Conservation (phyloP, 2,888 invertebrate genomes). For the Caenorhabditis sp. region DNA sequence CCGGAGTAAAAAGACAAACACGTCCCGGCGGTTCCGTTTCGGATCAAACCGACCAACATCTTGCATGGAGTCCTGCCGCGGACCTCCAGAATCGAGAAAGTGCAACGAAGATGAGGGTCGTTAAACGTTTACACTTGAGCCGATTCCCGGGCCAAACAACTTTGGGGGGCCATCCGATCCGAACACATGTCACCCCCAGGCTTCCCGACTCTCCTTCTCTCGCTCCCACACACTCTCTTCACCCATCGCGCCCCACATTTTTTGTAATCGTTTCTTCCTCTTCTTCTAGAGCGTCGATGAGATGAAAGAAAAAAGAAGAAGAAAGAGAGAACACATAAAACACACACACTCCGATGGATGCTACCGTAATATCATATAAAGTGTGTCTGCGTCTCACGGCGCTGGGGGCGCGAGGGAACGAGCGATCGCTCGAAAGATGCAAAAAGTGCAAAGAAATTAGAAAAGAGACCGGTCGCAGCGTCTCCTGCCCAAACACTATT, state of each 20-base stretch:
- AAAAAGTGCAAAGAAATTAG: constrained; percentile 59
- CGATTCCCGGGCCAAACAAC: not conserved
- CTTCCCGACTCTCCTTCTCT: constrained; percentile 21
- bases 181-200: constrained; percentile 56
- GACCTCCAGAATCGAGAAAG: constrained; percentile 22
- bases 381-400: constrained; percentile 21
- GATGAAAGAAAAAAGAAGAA: constrained; percentile 6
- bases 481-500: constrained; percentile 8
- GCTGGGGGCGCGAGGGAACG: constrained; percentile 30
- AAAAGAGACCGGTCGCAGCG: constrained; percentile 30
- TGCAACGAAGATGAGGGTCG: constrained; percentile 21
- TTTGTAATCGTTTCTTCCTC: constrained; percentile 34
- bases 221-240: not conserved
- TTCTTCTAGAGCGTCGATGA: not conserved
- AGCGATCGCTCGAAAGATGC: constrained; percentile 11
- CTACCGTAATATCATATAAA: constrained; percentile 43
- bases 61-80: no score
- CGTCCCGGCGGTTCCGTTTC: not conserved
- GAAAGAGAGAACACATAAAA: constrained; percentile 25
- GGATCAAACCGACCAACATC: constrained; percentile 5
- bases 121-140: constrained; percentile 32
- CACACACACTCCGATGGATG: constrained; percentile 5
- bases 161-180: not conserved
- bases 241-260: constrained; percentile 20
- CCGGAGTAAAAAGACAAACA: constrained; percentile 14